Base-by-base conservation (phyloP, 2,888 invertebrate species). In the Hemicrepidius hirtus region DNA sequence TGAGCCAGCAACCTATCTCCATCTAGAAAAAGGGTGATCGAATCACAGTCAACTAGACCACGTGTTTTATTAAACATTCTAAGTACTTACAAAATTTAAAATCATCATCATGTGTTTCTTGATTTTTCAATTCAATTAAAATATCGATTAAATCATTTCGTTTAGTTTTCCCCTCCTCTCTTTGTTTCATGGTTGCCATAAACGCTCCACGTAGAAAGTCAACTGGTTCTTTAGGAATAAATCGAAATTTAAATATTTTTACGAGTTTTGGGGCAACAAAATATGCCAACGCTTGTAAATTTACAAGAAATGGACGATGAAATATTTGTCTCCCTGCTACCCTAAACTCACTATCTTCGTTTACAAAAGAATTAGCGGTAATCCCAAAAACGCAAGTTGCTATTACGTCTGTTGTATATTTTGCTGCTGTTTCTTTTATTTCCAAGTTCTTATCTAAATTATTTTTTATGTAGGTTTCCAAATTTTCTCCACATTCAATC, bases 121-220 rank as follows among this genome's bases (percentile, higher is more conserved):
- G 41, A 55, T 75, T 81, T 37, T 82, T 83, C 62, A 83, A 75
- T 40, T 85, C 85, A 10, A 87, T 77, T 74, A 88, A 80, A 40
- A 87, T 76, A 76, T 89, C 88, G 0, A 89, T 80, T 68, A 87
- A 87, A 78, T 89, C 87, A 63, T 86, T 85, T 53, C 88, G 68
- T 81, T 82, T 79, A 12, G 77, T 32, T 10, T 80, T 77, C 35
- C 67, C 73, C 73, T 79, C 40, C 67, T 85, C 82, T 62, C 87
- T 77, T 9, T 81, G 71, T 7, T 77, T 74, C 5, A 87, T 78
- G 0, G 86, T 83, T 3, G 82, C 81, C 71, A 79, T 77, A 55
- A 87, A 85, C 9, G 85, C 80, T 41, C 78, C 78, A 18, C 79
- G 70, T 69, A 87, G 81, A 78, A 84, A 85, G 0, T 76, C 72